Base-by-base conservation (phyloP, 2,888 invertebrate species). In the Clanis bilineata region DNA sequence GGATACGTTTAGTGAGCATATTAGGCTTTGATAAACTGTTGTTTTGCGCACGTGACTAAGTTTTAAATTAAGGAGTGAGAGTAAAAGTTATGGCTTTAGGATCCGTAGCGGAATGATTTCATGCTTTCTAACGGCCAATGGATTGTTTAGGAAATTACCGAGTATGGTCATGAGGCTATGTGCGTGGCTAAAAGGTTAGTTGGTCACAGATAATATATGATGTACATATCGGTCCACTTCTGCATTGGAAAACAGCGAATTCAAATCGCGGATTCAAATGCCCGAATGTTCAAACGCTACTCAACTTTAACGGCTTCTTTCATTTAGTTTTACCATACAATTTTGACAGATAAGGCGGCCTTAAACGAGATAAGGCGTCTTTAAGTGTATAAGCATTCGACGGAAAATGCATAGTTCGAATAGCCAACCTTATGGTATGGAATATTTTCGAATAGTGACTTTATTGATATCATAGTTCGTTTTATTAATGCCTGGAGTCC, bases 1-100 rank as follows among this genome's bases (percentile, higher is more conserved):
- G 23, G 58, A 38, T 22, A 39, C 55, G 18, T 36, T 45, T 56
- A 56, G 59, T 60, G 57, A 54, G 57, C 62, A 64, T 56, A 63
- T 61, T 64, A 54, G 57, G 56, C 18, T 57, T 54, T 25, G 12
- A 32, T 12, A 43, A 25, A 25, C 54, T 18, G 51, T 36, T 55
- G 32, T 54, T 43, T 47, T 43, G 21, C 54, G 43, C 44, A 59
- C 18, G 18, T 25, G 18, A 45, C 51, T 28, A 51, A 32, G 4
- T 21, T 51, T 28, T 32, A 32, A 51, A 51, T 51, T 41, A 28
- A 28, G 51, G 51, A 32, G 32, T 51, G 38, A 43, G 6, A 51
- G 51, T 51, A 51, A 45, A n/a, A 21, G 32, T 51, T 51, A 51
- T 51, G 1, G 32, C 32, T 51, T 18, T 18, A 51, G 28, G 32